phyloP scores from a whole-genome alignment of 1,140 invertebrate genomes.

The Heliconius hermathena region DNA sequence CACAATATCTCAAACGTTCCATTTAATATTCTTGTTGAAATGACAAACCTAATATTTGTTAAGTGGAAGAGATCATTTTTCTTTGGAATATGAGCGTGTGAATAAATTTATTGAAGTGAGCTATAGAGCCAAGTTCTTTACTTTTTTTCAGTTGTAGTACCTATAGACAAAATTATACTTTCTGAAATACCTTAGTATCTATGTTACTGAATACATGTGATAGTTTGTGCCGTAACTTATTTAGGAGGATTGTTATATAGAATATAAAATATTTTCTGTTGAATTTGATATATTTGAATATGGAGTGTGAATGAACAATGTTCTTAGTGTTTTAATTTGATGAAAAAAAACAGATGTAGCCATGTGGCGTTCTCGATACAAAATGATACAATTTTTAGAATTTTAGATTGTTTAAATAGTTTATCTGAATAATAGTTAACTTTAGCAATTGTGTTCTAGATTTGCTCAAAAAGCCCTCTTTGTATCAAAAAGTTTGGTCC shows the following conservation, averaged over 20 bases:
- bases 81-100: neutral
- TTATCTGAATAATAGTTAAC: neutral
- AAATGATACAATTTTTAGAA: no score
- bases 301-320: no score
- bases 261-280: no score
- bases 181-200: no score
- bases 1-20: conserved; percentile 8
- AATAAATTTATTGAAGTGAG: neutral
- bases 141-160: neutral
- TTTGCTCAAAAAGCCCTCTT: neutral
- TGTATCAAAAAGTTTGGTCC: neutral
- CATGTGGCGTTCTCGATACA: no score
- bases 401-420: neutral
- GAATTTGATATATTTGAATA: no score
- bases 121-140: neutral
- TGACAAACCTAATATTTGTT: conserved; percentile 10
- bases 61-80: conserved; percentile 2
- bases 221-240: no score
- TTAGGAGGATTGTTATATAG: no score
- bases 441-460: neutral
- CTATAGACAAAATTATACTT: no score
- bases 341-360: no score
- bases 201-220: no score
- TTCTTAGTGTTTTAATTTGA: no score
- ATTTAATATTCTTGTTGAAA: conserved; percentile 11